A percentile compares a stretch with the other conserved stretches of the same genome.
phyloP scores from a whole-genome alignment of 2,113 vertebrate genomes.

The Mesoclemmys tuberculata region DNA sequence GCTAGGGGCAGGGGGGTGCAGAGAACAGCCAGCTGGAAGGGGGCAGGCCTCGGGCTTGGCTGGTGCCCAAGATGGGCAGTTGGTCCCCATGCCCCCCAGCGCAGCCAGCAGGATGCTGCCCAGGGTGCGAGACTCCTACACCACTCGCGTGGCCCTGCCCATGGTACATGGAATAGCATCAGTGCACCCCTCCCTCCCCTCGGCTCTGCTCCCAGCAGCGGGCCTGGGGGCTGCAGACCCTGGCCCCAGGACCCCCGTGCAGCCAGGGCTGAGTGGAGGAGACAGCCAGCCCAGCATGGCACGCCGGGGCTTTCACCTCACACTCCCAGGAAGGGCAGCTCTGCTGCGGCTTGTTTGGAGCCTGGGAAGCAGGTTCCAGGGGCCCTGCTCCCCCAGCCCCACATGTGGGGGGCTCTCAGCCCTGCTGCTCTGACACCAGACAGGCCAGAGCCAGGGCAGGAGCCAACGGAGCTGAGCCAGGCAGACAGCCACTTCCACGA shows the following conservation, averaged over 20 bases:
- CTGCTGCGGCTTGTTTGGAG: background rate
- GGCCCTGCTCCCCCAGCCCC: too few relatives aligned
- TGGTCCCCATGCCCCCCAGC: background rate
- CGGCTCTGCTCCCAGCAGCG: background rate
- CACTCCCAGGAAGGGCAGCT: background rate
- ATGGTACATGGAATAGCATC: background rate
- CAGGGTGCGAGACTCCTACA: too few relatives aligned
- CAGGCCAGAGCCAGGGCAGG: background rate
- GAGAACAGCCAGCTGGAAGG: background rate
- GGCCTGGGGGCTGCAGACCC: too few relatives aligned
- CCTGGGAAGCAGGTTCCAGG: background rate
- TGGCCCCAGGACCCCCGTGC: too few relatives aligned
- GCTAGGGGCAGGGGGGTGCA: background rate
- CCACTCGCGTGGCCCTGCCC: too few relatives aligned
- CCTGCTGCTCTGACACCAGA: background rate
- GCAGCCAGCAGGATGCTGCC: background rate
- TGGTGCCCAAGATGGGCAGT: background rate
- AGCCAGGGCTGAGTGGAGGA: too few relatives aligned
- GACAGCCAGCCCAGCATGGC: too few relatives aligned
- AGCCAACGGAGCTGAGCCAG: background rate
- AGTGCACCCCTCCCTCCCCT: background rate
- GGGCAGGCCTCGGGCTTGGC: conserved; percentile 49
- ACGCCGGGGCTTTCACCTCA: too few relatives aligned
- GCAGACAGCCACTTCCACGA: too few relatives aligned
- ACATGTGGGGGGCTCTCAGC: background rate